Evolutionary conservation across 2,113 vertebrate genomes (phyloP).

Genomic region (Serilophus lunatus): DNA sequence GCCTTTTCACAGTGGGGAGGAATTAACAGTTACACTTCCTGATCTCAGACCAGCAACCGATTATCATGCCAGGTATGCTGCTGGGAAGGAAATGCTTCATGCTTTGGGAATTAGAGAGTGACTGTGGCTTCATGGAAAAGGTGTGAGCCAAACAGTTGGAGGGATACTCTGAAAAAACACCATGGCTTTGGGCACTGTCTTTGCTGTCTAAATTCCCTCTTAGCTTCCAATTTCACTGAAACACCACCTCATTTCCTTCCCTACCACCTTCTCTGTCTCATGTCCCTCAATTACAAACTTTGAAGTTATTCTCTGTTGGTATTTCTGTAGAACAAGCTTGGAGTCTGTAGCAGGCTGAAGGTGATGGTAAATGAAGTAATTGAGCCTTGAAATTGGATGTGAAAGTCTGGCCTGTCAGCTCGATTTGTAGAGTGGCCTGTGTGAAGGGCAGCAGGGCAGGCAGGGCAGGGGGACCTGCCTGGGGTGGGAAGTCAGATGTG

Average conservation of each 20-base stretch:
- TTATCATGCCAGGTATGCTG: slow-evolving; percentile 78
- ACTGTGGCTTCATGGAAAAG: neutral
- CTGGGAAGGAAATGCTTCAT: neutral
- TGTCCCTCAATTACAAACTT: neutral
- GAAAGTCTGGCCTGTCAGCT: neutral
- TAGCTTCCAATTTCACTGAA: neutral
- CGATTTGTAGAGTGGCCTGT: neutral
- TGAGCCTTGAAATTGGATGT: neutral
- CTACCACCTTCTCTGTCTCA: neutral
- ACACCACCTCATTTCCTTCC: neutral
- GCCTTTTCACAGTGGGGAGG: slow-evolving; percentile 69
- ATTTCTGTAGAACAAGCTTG: neutral
- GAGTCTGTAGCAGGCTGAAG: neutral
- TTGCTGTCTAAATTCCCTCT: neutral
- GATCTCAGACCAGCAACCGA: slow-evolving; percentile 78
- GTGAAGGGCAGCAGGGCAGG: neutral
- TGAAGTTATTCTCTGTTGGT: neutral
- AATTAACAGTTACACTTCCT: slow-evolving; percentile 67
- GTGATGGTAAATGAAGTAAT: neutral
- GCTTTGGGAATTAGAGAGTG: neutral
- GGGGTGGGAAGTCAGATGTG: neutral
- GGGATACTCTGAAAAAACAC: neutral
- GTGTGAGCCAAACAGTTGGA: neutral
- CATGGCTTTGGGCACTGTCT: neutral
- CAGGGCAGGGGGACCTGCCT: neutral